Base-by-base conservation (phyloP, 2,797 vertebrate genomes). In the Anas bahamensis region DNA sequence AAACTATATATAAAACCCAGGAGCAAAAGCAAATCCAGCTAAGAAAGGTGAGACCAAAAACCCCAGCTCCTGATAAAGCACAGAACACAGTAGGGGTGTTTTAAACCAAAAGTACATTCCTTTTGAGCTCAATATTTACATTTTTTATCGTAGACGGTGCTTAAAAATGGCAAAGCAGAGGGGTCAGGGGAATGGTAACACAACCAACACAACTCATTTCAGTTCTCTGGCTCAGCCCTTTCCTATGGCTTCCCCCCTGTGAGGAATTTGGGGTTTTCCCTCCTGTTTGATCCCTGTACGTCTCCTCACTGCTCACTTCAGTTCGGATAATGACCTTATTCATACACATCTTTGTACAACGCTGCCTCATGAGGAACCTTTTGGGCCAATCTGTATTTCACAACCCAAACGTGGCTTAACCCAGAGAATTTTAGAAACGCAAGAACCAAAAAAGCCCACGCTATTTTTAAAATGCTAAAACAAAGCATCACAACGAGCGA, bases 391-490 rank as follows among this genome's bases (percentile, higher is more conserved):
- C 48, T 26, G 39, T 33, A 12, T 12, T 44, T 57, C 65, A 35
- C 33, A 66, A 59, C 7, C 23, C 6, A 53, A 65, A 66, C 0
- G 46, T 13, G 35, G 59, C 52, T 78, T 23, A 37, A 87, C 2
- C 5, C 41, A 69, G 52, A 41, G 31, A 0, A 0, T 42, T 1
- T 74, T 60, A 46, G 80, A 75, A 75, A 42, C 0, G 3, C 12
- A 9, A 26, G 19, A 39, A 69, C 48, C 91, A 64, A 88, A 92
- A 83, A 66, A 77, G 11, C 22, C 29, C 86, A 50, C 0, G 2
- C 29, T 91, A 21, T 64, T 64, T 94, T 91, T 65, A 85, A 82
- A 83, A 85, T 70, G 52, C 24, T 70, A 33, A 80, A 87, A 35
- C 48, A 33, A 42, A 52, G 70, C 0, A 0, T 13, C 35, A 88